These are phyloP conservation scores for Peromyscus melanophrys DNA, from an alignment of 2,797 vertebrate genomes.

Conservation along the genomic window DNA sequence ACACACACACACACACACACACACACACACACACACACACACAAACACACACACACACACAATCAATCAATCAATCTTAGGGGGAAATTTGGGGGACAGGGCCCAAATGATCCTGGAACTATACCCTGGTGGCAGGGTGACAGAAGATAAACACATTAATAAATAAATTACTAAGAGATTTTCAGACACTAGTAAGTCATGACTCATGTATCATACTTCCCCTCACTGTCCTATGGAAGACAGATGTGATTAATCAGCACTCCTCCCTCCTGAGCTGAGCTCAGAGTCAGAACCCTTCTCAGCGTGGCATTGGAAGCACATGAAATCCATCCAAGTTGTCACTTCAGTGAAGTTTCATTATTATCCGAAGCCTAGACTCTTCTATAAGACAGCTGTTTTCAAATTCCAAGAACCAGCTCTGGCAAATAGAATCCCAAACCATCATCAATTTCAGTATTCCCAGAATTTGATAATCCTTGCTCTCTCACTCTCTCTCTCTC, in stretches of 20 bases:
- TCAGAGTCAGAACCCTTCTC: neutral
- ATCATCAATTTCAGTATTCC: neutral
- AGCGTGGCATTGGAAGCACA: neutral
- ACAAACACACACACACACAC: neutral
- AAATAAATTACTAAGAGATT: neutral
- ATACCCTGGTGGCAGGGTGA: neutral
- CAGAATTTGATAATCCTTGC: neutral
- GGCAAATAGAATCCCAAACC: neutral
- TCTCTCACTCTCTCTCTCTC: no score
- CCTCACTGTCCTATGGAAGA: neutral
- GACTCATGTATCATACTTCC: neutral
- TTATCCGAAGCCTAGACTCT: neutral
- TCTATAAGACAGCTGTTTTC: neutral
- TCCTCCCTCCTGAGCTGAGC: slow-evolving; percentile 1
- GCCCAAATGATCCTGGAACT: neutral
- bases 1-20: neutral
- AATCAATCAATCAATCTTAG: neutral
- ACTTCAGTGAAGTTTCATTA: slow-evolving; percentile 7
- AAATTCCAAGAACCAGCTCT: neutral
- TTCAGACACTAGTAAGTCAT: neutral
- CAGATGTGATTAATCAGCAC: slow-evolving; percentile 16
- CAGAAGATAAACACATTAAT: slow-evolving; percentile 23
- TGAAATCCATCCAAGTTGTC: slow-evolving; percentile 38
- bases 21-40: neutral
- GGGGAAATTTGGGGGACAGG: neutral